Percentiles rank a stretch among this genome's conserved stretches.
phyloP scores from a whole-genome alignment of 2,888 invertebrate genomes.

The Phasia obesa region DNA sequence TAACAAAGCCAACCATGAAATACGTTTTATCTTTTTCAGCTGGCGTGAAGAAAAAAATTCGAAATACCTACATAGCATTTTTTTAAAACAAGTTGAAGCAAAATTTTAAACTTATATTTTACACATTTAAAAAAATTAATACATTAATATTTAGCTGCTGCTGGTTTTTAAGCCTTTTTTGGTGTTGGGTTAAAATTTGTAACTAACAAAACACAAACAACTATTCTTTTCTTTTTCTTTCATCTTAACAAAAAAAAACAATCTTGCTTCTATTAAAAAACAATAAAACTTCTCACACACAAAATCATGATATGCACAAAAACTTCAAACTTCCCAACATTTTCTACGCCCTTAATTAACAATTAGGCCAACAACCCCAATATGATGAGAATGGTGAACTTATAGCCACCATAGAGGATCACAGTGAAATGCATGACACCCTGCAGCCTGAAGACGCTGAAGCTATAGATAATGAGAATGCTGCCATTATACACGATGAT shows the following conservation, averaged over 20 bases:
- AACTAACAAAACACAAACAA: slow-evolving; percentile 75
- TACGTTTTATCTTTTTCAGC: too few species aligned
- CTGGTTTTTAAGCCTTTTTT: slow-evolving; percentile 38
- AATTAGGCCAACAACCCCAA: slow-evolving; percentile 74
- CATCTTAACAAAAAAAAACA: slow-evolving; percentile 2
- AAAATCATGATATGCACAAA: slow-evolving; percentile 62
- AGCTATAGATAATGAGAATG: slow-evolving; percentile 80
- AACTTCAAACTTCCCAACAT: too few species aligned
- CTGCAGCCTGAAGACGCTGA: slow-evolving; percentile 78
- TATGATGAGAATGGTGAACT: slow-evolving; percentile 78
- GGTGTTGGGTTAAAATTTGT: slow-evolving; percentile 75
- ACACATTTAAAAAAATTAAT: slow-evolving; percentile 29
- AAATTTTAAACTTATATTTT: slow-evolving; percentile 45
- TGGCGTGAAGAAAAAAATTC: too few species aligned
- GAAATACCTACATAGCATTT: too few species aligned
- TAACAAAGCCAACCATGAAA: too few species aligned
- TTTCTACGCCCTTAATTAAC: slow-evolving; percentile 30
- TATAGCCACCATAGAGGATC: slow-evolving; percentile 79
- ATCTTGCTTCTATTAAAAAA: slow-evolving; percentile 64
- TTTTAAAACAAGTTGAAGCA: slow-evolving; percentile 16
- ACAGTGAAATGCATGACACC: slow-evolving; percentile 73
- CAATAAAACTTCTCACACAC: slow-evolving; percentile 68
- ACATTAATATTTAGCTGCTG: slow-evolving; percentile 46
- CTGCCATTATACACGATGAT: slow-evolving; percentile 80
- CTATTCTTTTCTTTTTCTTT: slow-evolving; percentile 74